Evolutionary conservation across 2,113 vertebrate genomes (phyloP).

Genomic region (Larimichthys polyactis): DNA sequence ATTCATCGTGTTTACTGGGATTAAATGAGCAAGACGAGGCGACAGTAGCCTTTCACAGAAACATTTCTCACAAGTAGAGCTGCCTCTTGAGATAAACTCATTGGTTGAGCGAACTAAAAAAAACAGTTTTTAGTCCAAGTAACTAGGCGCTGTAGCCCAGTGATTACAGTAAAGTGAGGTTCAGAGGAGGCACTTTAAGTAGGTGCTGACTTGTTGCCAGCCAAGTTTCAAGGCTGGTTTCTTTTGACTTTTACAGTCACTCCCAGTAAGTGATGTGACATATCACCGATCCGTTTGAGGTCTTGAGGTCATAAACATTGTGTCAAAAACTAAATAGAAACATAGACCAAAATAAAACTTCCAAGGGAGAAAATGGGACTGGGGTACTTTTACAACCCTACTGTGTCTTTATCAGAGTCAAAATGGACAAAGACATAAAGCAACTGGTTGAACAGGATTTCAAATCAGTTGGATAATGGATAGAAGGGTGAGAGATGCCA

Average conservation of each 20-base stretch:
- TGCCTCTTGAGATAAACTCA: not conserved
- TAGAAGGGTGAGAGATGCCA: too few relatives aligned
- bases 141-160: not conserved
- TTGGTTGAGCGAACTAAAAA: not conserved
- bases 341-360: not conserved
- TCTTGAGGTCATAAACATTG: too few relatives aligned
- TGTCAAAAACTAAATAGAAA: not conserved
- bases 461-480: too few relatives aligned
- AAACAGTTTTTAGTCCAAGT: constrained; percentile 6
- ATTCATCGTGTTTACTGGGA: constrained; percentile 15
- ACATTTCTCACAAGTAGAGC: constrained; percentile 12
- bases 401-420: too few relatives aligned
- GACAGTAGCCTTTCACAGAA: constrained; percentile 1
- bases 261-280: not conserved
- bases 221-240: not conserved
- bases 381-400: too few relatives aligned
- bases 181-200: not conserved
- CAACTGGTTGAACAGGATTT: too few relatives aligned
- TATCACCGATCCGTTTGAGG: not conserved
- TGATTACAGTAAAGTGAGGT: constrained; percentile 5
- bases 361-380: too few relatives aligned
- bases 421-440: too few relatives aligned
- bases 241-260: constrained; percentile 10
- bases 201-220: not conserved
- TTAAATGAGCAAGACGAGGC: constrained; percentile 26